phyloP scores from a whole-genome alignment of 1,140 invertebrate genomes.

The Delia radicum region DNA sequence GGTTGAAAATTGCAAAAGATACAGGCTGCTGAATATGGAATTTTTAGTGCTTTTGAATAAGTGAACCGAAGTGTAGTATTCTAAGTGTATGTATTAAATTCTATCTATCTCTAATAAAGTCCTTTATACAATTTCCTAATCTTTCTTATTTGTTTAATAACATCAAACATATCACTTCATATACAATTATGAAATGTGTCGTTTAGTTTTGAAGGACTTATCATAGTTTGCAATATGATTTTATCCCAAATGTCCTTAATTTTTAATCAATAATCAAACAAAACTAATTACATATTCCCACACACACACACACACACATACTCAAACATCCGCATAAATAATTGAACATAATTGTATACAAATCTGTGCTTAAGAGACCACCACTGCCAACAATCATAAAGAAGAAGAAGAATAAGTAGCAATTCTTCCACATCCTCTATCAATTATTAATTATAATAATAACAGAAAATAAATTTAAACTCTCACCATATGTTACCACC shows the following conservation, averaged over 20 bases:
- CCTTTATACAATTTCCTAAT: no score
- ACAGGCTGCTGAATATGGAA: no score
- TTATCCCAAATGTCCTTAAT: constrained; percentile 1
- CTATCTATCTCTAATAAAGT: no score
- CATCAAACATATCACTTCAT: neutral
- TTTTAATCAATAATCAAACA: constrained; percentile 5
- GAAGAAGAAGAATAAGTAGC: neutral
- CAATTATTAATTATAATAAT: constrained; percentile 16
- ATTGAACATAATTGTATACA: no score
- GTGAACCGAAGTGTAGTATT: no score
- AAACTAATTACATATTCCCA: neutral
- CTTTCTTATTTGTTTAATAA: no score
- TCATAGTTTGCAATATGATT: neutral
- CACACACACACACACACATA: neutral
- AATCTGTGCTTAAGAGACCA: no score
- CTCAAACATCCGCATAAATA: neutral
- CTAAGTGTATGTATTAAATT: no score
- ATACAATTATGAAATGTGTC: neutral
- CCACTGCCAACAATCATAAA: no score
- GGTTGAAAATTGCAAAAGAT: no score
- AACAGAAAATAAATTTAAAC: neutral
- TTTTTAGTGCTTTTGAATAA: no score
- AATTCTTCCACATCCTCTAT: constrained; percentile 14
- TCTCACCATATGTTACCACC: constrained; percentile 5
- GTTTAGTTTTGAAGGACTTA: neutral